Conservation (phyloP, 2,113 vertebrate genomes). For the Suncus etruscus region DNA sequence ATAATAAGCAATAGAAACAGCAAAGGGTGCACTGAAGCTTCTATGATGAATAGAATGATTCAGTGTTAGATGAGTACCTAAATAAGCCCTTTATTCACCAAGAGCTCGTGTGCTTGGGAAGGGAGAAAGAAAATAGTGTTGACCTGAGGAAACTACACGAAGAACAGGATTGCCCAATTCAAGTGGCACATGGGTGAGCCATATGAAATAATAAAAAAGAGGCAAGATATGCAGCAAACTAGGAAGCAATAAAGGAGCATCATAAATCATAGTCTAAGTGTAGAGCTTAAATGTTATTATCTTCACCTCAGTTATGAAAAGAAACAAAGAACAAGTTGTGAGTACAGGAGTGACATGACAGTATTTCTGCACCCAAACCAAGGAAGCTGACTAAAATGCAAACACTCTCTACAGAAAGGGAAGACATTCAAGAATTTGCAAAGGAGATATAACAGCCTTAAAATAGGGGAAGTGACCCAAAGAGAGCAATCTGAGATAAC, state of each 20-base stretch:
- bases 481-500: constrained; percentile 7
- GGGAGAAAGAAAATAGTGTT: background rate
- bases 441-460: background rate
- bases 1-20: constrained; percentile 8
- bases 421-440: background rate
- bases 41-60: background rate
- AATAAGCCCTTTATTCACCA: background rate
- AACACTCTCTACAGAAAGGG: background rate
- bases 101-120: background rate
- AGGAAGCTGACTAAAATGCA: background rate
- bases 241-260: background rate
- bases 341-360: background rate
- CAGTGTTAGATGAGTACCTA: background rate
- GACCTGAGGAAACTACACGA: background rate
- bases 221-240: background rate
- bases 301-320: background rate
- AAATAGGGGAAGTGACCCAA: background rate
- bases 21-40: background rate
- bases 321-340: background rate
- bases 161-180: background rate
- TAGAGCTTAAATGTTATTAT: constrained; percentile 5
- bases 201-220: background rate
- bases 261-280: background rate
- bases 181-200: background rate
- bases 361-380: background rate